Base-by-base conservation (phyloP, 1,140 invertebrate species). In the Oreohelix idahoensis region DNA sequence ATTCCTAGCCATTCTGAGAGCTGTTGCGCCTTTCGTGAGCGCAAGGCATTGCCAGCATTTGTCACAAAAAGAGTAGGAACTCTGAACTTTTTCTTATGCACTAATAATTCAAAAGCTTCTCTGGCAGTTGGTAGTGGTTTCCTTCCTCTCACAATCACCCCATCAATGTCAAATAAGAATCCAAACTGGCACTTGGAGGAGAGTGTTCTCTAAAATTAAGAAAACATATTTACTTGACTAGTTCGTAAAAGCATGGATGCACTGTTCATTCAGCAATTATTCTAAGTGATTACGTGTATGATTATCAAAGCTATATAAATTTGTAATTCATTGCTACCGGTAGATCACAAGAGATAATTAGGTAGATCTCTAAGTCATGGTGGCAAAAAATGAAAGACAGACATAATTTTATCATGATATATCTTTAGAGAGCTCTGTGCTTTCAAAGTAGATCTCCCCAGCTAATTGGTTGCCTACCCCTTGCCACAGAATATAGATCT, bases 81-180 rank as follows among this genome's bases (percentile, higher is more conserved):
- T 84, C 85, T 86, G 81, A 93, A 93, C 51, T 90, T 89, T 53
- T 88, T 51, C 58, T 84, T 66, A 79, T 93, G 89, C n/a, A 88
- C 88, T 32, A 93, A 75, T n/a, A 91, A 75, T 29, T 86, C 71
- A 79, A 93, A 91, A 11, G 91, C 91, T 81, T 91, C 87, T 78
- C 87, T 89, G 0, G 92, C 89, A n/a, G 89, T 87, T 13, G 93
- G 92, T 13, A 93, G 84, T 13, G 92, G 38, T 42, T 86, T 87
- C 79, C 88, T 91, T 26, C 92, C 93, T 83, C 92, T 81, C n/a
- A 92, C 89, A 77, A 93, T 89, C 0, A 93, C 92, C 29, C 93
- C 93, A 91, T 93, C 93, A 85, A 93, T 93, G 77, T 93, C 93
- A 87, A 93, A 93, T 32, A 93, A 83, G 83, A 93, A 89, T 32